These are phyloP conservation scores for Phenganax marumi DNA, from an alignment of 92 coral and sea anemone genomes.

Conservation along the genomic window DNA sequence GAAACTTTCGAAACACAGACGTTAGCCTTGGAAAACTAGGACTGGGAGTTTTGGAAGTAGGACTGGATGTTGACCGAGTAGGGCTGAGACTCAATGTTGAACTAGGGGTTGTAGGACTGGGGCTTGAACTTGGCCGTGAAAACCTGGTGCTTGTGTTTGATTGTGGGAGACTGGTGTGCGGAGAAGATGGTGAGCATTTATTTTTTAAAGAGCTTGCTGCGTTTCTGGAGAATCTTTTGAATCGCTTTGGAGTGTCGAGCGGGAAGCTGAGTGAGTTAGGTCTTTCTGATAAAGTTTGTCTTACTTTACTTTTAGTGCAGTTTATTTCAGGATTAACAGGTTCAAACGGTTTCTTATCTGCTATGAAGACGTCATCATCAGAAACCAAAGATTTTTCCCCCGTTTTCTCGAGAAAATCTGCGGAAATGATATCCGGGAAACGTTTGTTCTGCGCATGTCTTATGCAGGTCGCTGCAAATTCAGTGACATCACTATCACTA, in stretches of 20 bases:
- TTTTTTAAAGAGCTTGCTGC: slow-evolving; percentile 7
- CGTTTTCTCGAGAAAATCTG: not conserved
- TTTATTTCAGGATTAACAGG: too few species aligned
- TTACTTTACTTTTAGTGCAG: too few species aligned
- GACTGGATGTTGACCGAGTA: not conserved
- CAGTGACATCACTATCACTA: slow-evolving; percentile 61
- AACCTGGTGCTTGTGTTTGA: slow-evolving; percentile 8
- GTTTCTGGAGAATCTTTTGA: not conserved
- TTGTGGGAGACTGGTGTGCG: not conserved
- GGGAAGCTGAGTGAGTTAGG: slow-evolving; percentile 33
- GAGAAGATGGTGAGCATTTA: not conserved
- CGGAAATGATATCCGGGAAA: not conserved
- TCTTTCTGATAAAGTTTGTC: not conserved
- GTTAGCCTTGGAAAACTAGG: slow-evolving; percentile 30
- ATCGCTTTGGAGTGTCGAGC: not conserved
- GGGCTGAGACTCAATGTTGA: not conserved
- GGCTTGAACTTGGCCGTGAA: slow-evolving; percentile 7
- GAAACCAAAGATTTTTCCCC: not conserved
- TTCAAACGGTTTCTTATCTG: not conserved
- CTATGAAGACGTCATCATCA: not conserved
- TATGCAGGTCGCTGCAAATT: slow-evolving; percentile 68
- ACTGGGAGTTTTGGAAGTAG: slow-evolving; percentile 14
- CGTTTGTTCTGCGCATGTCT: slow-evolving; percentile 67
- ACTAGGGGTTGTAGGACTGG: not conserved
- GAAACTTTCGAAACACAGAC: slow-evolving; percentile 61